phyloP scores from a whole-genome alignment of 2,113 vertebrate genomes.

The Muntiacus muntjak region DNA sequence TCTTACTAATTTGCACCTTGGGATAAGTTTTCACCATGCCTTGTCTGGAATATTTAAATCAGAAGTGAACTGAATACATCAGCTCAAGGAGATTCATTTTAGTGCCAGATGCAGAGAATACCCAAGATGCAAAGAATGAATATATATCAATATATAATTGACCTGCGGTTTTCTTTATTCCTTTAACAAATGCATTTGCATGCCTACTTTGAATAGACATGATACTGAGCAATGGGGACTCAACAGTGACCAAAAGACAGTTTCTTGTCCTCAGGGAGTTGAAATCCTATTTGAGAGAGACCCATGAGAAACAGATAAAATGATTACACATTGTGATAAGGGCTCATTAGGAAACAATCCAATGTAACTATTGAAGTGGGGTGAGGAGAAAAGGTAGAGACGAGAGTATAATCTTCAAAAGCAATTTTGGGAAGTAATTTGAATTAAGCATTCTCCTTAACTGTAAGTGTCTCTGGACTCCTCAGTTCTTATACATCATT shows the following conservation, averaged over 20 bases:
- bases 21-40: neutral
- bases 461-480: fast-evolving
- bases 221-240: neutral
- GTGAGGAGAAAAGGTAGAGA: neutral
- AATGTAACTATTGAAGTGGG: neutral
- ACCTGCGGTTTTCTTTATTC: neutral
- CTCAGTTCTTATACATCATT: neutral
- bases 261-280: neutral
- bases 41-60: neutral
- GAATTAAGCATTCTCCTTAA: neutral
- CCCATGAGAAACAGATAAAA: neutral
- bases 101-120: neutral
- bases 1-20: neutral
- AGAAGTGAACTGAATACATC: neutral
- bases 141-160: neutral
- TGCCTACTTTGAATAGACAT: neutral
- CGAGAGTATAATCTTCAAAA: neutral
- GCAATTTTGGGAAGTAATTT: neutral
- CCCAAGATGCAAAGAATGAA: neutral
- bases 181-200: neutral
- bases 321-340: neutral
- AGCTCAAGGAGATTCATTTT: neutral
- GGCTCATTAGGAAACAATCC: neutral
- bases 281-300: neutral
- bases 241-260: neutral